A percentile compares a stretch with the other conserved stretches of the same genome.
phyloP scores from a whole-genome alignment of 1,140 invertebrate genomes.

The Drosophila pandora region DNA sequence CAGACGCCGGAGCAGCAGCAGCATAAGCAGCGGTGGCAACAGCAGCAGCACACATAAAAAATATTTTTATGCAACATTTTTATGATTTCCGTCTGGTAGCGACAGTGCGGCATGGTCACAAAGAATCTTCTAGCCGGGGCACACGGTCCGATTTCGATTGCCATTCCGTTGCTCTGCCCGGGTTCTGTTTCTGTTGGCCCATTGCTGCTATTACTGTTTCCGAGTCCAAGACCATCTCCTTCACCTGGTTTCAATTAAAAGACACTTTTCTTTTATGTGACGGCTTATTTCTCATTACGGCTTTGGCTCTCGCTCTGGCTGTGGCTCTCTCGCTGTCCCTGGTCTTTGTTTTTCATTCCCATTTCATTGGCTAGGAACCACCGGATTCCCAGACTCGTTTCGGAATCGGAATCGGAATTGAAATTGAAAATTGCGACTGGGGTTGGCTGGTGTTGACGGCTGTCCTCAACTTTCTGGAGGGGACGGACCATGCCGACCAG shows the following conservation, averaged over 20 bases:
- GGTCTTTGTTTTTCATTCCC: constrained; percentile 40
- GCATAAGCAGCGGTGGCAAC: constrained; percentile 8
- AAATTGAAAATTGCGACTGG: constrained; percentile 37
- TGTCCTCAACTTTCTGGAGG: constrained; percentile 31
- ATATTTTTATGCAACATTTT: constrained; percentile 81
- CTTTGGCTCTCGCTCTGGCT: constrained; percentile 23
- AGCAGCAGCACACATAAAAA: constrained; percentile 64
- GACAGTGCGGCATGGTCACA: constrained; percentile 42
- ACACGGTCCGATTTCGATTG: constrained; percentile 20
- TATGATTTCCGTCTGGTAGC: constrained; percentile 78
- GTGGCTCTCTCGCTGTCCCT: neutral
- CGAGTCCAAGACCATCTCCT: constrained; percentile 52
- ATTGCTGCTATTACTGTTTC: constrained; percentile 7
- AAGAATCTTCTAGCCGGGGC: constrained; percentile 26
- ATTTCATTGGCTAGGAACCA: constrained; percentile 5
- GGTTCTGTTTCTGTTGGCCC: too few species aligned
- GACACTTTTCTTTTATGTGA: constrained; percentile 73
- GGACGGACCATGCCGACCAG: constrained; percentile 4
- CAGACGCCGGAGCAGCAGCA: constrained; percentile 32
- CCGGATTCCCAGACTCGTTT: neutral
- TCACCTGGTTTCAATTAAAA: constrained; percentile 80
- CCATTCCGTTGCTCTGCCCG: neutral
- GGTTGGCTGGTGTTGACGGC: constrained; percentile 66
- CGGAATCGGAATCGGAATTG: constrained; percentile 19
- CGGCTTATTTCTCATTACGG: constrained; percentile 76